A percentile compares a stretch with the other conserved stretches of the same genome.
phyloP scores from a whole-genome alignment of 2,797 vertebrate species.

The Cyclopterus lumpus region DNA sequence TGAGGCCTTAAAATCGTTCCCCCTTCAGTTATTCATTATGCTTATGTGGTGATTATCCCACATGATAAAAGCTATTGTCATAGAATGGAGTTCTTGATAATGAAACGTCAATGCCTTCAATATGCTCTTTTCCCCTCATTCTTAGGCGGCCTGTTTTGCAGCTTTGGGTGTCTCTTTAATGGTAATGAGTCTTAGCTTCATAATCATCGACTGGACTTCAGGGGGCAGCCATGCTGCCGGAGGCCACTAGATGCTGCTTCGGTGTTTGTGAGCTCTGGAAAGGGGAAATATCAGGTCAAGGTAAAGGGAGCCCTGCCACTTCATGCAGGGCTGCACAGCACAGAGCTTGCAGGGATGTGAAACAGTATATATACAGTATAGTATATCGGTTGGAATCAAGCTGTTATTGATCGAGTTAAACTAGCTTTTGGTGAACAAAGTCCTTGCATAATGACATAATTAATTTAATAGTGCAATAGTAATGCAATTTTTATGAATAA shows the following conservation, averaged over 20 bases:
- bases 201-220: conserved; percentile 92
- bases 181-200: conserved; percentile 98
- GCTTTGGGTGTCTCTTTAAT: conserved; percentile 93
- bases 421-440: conserved; percentile 42
- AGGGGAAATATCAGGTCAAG: conserved; percentile 14
- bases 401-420: conserved; percentile 23
- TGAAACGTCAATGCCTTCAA: neutral
- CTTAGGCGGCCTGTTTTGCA: conserved; percentile 92
- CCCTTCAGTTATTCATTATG: neutral
- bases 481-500: conserved; percentile 35
- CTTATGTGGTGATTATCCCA: neutral
- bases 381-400: conserved; percentile 17
- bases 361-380: conserved; percentile 18
- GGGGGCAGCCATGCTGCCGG: conserved; percentile 83
- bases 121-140: conserved; percentile 8
- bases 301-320: conserved; percentile 38
- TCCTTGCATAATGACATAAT: conserved; percentile 13
- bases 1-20: conserved; percentile 69
- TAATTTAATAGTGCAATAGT: conserved; percentile 40
- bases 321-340: conserved; percentile 30
- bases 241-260: conserved; percentile 87
- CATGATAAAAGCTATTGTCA: neutral
- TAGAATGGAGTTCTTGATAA: neutral
- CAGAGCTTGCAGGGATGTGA: conserved; percentile 13
- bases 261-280: conserved; percentile 11